Base-by-base conservation (phyloP, 2,113 vertebrate species). In the Mohoua ochrocephala region DNA sequence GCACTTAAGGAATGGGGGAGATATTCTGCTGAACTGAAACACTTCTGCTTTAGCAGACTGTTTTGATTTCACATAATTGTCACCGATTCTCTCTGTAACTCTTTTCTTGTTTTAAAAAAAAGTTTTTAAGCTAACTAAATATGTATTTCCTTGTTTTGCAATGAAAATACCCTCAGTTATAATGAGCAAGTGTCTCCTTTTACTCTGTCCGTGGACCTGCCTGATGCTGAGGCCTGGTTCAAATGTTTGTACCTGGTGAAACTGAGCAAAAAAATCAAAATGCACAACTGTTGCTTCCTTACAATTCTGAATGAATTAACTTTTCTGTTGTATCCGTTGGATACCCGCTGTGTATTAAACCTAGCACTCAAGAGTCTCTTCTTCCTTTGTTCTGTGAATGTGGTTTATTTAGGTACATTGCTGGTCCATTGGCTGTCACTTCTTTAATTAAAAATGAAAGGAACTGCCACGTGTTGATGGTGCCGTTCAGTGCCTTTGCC, bases 221-320 rank as follows among this genome's bases (percentile, higher is more conserved):
- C 90, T 84, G 4, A 60, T 39, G 49, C 47, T 56, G 49, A 74
- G 88, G 65, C 82, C 71, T 84, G 78, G 89, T 95, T 95, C 60
- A 70, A 60, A 85, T 63, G 50, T 91, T 91, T 91, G 91, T 92
- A 85, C 70, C 35, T 54, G 77, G 73, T 93, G 74, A 95, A 96
- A 91, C 83, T 61, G 44, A 94, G 91, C 50, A 81, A 95, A 96
- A 91, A 94, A 85, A 88, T 49, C 74, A 71, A n/a, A 73, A 95
- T 91, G 79, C 85, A 87, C 95, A 95, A 93, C 42, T 80, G 77
- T 91, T 89, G 90, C 76, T 96, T 88, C 88, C 93, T 92, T 96
- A 94, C 92, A 92, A 93, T 96, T 96, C 96, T 92, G 92, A 96
- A 94, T 59, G 94, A 93, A 95, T 96, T 94, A 89, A 93, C 77